Base-by-base conservation (phyloP, 2,888 invertebrate species). In the Drosophila affinis region DNA sequence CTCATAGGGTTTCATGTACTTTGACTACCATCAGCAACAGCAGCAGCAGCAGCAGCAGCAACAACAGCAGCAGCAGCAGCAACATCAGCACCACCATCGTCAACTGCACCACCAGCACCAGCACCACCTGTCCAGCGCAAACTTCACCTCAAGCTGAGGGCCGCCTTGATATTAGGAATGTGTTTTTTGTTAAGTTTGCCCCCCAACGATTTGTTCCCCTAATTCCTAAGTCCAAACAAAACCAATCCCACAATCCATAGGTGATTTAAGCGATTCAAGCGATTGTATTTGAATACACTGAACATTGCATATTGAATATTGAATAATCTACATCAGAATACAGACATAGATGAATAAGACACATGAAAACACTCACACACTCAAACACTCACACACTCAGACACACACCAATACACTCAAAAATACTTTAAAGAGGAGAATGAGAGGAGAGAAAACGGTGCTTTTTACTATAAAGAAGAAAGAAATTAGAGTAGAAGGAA, bases 1-100 rank as follows among this genome's bases (percentile, higher is more conserved):
- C 82, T 91, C 91, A 90, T 92, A 92, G 91, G 90, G 90, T 78
- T 90, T 90, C 84, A 89, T 90, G 90, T 90, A 90, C 79, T 91
- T 91, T 79, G 89, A 90, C 79, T 91, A 91, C 34, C 80, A 76
- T 18, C 75, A 69, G 51, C 68, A 39, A 32, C 51, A 62, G 47
- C 46, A 47, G 9, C 54, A 60, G 7, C 29, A 32, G 34, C 29
- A 53, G 47, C 47, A 52, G 9, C 45, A 67, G 7, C 68, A 52
- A n/a, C n/a, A n/a, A 3, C 51, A 6, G 10, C 51, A 18, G 48
- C 64, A 68, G 5, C 70, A 18, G 10, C 61, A 49, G 5, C 51
- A 18, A 48, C 64, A 68, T 14, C 70, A 18, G 10, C 61, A 49
- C n/a, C 67, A 21, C 21, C 72, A 57, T 5, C 53, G 34, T n/a